Evolutionary conservation across 2,797 vertebrate species (phyloP).

Genomic region (Knipowitschia caucasica): DNA sequence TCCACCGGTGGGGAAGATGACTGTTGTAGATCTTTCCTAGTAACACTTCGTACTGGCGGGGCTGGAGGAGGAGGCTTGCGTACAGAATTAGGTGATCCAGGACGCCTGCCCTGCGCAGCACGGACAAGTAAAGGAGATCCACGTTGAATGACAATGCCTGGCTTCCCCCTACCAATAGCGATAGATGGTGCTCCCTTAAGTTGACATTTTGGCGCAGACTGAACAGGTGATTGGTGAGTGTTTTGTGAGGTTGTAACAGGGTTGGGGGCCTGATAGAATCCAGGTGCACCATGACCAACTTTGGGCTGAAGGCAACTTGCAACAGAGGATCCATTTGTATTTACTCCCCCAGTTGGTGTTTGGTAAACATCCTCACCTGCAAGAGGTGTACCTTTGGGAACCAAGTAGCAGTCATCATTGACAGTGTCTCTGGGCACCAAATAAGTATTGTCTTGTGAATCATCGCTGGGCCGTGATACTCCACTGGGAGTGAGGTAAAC

Average conservation of each 20-base stretch:
- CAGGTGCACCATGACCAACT: conserved; percentile 54
- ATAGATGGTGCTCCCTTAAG: conserved; percentile 57
- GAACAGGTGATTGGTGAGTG: conserved; percentile 47
- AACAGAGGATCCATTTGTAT: conserved; percentile 37
- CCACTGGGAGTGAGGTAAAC: conserved; percentile 73
- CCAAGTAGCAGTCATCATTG: conserved; percentile 73
- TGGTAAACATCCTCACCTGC: conserved; percentile 77
- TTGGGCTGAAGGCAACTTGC: conserved; percentile 51
- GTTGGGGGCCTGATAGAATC: conserved; percentile 73
- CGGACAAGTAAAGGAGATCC: conserved; percentile 73
- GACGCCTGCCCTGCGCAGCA: conserved; percentile 61
- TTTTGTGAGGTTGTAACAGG: conserved; percentile 46
- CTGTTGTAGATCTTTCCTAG: conserved; percentile 68
- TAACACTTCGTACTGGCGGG: conserved; percentile 77
- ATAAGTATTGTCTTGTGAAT: conserved; percentile 68
- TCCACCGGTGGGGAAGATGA: conserved; percentile 4
- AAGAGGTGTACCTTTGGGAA: conserved; percentile 69
- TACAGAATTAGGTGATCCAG: conserved; percentile 70
- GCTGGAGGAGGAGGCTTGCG: conserved; percentile 79
- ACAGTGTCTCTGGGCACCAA: conserved; percentile 67
- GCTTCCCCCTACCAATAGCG: conserved; percentile 58
- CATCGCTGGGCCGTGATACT: conserved; percentile 49
- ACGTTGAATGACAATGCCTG: conserved; percentile 48
- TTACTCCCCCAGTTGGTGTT: conserved; percentile 63
- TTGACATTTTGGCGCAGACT: conserved; percentile 59